phyloP scores from a whole-genome alignment of 2,797 vertebrate genomes.

The Lacerta viridis region DNA sequence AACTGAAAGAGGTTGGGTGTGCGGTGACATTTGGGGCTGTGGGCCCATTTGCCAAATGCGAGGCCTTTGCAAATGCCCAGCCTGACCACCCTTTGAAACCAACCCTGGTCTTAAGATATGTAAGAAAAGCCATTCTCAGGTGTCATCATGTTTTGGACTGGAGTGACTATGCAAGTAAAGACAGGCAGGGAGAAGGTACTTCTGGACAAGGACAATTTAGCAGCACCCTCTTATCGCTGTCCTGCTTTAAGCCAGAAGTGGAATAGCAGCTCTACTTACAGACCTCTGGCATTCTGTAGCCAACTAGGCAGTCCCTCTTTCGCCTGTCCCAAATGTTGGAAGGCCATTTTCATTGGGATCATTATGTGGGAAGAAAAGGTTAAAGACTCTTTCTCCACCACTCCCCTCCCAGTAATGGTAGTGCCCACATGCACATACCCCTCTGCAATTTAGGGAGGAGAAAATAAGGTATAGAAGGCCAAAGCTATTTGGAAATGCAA shows the following conservation, averaged over 20 bases:
- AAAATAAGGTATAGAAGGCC: background rate
- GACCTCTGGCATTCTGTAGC: no score
- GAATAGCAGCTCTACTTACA: no score
- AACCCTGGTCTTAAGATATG: background rate
- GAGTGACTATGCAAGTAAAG: background rate
- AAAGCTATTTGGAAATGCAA: background rate
- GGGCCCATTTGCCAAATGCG: background rate
- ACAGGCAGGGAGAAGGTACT: background rate
- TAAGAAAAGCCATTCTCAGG: background rate
- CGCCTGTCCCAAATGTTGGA: background rate
- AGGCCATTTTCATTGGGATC: background rate
- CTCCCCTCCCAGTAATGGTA: background rate
- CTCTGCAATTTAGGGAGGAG: background rate
- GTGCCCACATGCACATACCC: no score
- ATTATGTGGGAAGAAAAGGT: background rate
- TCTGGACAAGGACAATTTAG: no score
- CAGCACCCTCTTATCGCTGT: no score
- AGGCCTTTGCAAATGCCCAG: background rate
- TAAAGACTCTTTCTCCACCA: background rate
- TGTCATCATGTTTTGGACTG: background rate
- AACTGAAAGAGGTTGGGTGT: background rate
- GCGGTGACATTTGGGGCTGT: background rate
- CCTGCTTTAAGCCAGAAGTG: no score
- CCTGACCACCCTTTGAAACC: background rate
- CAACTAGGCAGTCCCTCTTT: background rate